Base-by-base conservation (phyloP, 2,888 invertebrate species). In the Carpatolechia fugitivella region DNA sequence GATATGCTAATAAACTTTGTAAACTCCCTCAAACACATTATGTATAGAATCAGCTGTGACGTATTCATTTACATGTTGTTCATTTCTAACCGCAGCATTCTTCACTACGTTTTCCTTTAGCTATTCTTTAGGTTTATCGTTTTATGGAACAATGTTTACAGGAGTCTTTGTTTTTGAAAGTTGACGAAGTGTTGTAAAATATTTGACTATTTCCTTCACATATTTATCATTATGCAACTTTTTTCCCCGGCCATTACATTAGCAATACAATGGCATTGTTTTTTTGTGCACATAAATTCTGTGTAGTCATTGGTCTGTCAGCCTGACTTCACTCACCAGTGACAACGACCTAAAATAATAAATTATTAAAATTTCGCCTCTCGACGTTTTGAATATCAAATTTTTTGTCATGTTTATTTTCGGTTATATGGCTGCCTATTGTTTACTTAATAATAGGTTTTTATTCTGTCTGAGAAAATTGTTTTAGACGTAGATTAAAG, bases 311-410 rank as follows among this genome's bases (percentile, higher is more conserved):
- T 76, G 76, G 78, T 75, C 44, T 76, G 78, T 75, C 73, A 65
- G 72, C 66, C 83, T 85, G 85, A 84, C 84, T 82, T 87, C 87
- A 84, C 76, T 80, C 81, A 70, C 50, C 66, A 70, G 80, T 67
- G 86, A 85, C 87, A 87, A 81, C 70, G 86, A 83, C 79, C 83
- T 70, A 78, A 82, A 78, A 80, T 78, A 78, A 81, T 85, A 81
- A 82, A 78, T 81, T 81, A 79, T 81, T 74, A 63, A 72, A 74
- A 74, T 78, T 78, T 80, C 72, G 70, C 66, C 62, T 58, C 61
- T 60, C 56, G 61, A 66, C 63, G 63, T 60, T 72, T 64, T 48
- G 69, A 66, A 68, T 66, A 63, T 64, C 60, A 58, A 63, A 52
- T 56, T 66, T 66, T 62, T 65, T 60, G 63, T 59, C 16, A 8